Percentiles rank a stretch among this genome's conserved stretches.
Conservation (phyloP, 2,888 invertebrate species). For the Machimus rusticus region DNA sequence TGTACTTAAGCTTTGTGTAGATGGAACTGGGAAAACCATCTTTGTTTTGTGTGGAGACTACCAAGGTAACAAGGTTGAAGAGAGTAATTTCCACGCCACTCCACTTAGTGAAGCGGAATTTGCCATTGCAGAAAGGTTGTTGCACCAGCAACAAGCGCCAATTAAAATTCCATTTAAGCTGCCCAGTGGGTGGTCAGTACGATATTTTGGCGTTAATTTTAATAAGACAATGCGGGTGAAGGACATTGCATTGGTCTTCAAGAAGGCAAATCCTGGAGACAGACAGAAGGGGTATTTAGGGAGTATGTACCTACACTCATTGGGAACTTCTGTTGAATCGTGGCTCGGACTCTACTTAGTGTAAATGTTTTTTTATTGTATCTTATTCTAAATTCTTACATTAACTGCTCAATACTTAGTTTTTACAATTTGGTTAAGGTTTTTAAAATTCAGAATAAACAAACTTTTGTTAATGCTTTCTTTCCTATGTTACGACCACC, state of each 20-base stretch:
- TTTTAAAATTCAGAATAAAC: background rate
- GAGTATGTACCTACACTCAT: background rate
- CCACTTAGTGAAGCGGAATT: slow-evolving; percentile 51
- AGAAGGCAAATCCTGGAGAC: slow-evolving; percentile 8
- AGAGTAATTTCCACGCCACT: slow-evolving; percentile 54
- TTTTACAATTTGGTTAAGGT: background rate
- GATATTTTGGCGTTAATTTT: slow-evolving; percentile 56
- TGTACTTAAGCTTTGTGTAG: slow-evolving; percentile 52
- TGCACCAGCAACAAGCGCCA: slow-evolving; percentile 47
- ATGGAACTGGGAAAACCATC: slow-evolving; percentile 43
- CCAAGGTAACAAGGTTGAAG: slow-evolving; percentile 40
- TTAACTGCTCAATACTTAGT: background rate
- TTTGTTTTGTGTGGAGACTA: slow-evolving; percentile 53
- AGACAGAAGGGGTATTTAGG: background rate
- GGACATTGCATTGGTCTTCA: slow-evolving; percentile 57
- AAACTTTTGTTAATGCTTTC: background rate
- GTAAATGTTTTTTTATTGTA: background rate
- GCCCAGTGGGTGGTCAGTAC: slow-evolving; percentile 54
- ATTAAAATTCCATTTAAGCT: slow-evolving; percentile 48
- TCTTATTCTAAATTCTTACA: background rate
- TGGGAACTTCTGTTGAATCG: slow-evolving; percentile 1
- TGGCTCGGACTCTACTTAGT: slow-evolving; percentile 5
- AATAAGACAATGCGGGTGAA: slow-evolving; percentile 53
- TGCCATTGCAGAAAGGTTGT: slow-evolving; percentile 30
- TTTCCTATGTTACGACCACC: background rate